Base-by-base conservation (phyloP, 2,113 vertebrate species). In the Semicossyphus pulcher region DNA sequence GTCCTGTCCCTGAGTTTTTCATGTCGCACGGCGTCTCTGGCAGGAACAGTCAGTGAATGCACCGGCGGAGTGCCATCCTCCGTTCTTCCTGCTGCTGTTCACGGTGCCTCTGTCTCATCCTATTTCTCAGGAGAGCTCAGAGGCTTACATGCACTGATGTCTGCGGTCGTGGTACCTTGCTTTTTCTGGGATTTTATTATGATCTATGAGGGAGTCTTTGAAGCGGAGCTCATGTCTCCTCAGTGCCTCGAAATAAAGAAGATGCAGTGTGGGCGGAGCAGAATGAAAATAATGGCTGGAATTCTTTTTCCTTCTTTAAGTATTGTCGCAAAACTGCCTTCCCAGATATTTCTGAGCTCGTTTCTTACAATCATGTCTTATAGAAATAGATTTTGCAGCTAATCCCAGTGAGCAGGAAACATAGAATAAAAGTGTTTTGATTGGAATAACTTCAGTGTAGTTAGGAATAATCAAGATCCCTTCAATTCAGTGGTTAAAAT, bases 61-160 rank as follows among this genome's bases (percentile, higher is more conserved):
- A 37, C 42, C 15, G 3, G 41, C 48, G 23, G 4, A 8, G 10
- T 12, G 25, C 23, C 51, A 3, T 29, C 63, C 26, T 59, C 14
- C 16, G 5, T 26, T 11, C 16, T 48, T 2, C 36, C 23, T 25
- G 12, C 59, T 65, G 3, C 25, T 26, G 23, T 53, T 5, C 25
- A 23, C n/a, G 31, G 20, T 4, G 5, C 36, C 26, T 79, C 23
- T 25, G 64, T 71, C 68, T 71, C 60, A 49, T 65, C 39, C 25
- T 26, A 63, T 72, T 75, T 67, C 65, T 81, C 69, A 52, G 37
- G 10, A 68, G 31, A 64, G 57, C 70, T 65, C 65, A 47, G 60
- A 56, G 20, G 6, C 44, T 67, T 12, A 29, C 32, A 29, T 5
- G 12, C 23, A 11, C 69, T 10, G 29, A 47, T 28, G 14, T 49